Evolutionary conservation across 2,797 vertebrate genomes (phyloP).

Genomic region (Falco biarmicus): DNA sequence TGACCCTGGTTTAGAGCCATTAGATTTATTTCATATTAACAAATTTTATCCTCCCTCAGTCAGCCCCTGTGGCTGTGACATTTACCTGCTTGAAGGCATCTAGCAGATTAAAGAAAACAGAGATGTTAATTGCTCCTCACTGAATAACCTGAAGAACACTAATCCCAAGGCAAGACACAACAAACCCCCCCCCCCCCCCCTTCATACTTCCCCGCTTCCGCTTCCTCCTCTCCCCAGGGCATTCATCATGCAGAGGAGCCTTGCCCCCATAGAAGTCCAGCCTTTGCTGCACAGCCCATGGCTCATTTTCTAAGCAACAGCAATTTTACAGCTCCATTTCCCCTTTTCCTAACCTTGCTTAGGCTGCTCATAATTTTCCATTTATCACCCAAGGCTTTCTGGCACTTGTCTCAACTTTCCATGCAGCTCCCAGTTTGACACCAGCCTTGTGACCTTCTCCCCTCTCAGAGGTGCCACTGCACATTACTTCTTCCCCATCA

Average conservation of each 20-base stretch:
- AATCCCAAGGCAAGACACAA: not conserved
- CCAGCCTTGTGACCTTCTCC: not conserved
- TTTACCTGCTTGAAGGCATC: not conserved
- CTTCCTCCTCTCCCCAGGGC: not conserved
- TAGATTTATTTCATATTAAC: not conserved
- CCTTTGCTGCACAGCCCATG: not conserved
- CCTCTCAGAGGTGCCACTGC: not conserved
- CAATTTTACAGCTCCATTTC: not conserved
- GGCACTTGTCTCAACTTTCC: not conserved
- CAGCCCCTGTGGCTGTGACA: not conserved
- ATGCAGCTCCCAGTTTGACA: not conserved
- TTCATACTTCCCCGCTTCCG: not conserved
- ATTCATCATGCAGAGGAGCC: not conserved
- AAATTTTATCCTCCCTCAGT: not conserved
- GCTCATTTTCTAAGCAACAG: not conserved
- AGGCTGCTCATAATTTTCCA: not conserved
- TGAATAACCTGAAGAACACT: not conserved
- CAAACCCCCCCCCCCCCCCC: not conserved
- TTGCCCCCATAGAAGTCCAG: not conserved
- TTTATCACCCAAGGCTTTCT: not conserved
- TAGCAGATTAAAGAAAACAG: not conserved
- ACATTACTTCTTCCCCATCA: not conserved
- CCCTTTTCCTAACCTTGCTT: not conserved
- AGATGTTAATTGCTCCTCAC: not conserved
- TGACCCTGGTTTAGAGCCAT: not conserved